A percentile compares a stretch with the other conserved stretches of the same genome.
These are phyloP conservation scores for Epinephelus moara DNA, from an alignment of 2,113 vertebrate species.

Conservation along the genomic window DNA sequence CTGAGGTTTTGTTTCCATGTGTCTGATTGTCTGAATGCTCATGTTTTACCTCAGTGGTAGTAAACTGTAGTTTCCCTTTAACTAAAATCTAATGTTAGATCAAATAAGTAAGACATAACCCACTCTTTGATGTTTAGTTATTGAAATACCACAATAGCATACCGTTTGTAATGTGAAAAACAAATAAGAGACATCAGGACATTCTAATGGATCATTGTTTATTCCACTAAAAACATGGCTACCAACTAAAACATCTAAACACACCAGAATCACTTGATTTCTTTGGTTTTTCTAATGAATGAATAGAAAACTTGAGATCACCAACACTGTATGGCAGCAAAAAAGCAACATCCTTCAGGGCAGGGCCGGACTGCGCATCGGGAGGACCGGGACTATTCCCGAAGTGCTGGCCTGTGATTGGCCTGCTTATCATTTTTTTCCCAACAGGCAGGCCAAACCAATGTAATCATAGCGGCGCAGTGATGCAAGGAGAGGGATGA, in stretches of 20 bases:
- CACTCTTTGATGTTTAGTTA: neutral
- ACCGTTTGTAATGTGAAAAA: neutral
- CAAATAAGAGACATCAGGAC: neutral
- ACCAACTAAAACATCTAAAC: neutral
- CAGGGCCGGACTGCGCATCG: too few relatives aligned
- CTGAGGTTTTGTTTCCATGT: neutral
- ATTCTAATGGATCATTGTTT: neutral
- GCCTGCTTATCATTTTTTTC: too few relatives aligned
- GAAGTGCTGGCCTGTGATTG: too few relatives aligned
- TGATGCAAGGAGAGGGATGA: too few relatives aligned
- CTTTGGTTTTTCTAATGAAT: neutral
- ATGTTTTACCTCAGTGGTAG: neutral
- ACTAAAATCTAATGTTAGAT: neutral
- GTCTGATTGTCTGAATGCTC: neutral
- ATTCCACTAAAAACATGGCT: neutral
- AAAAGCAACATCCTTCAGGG: neutral
- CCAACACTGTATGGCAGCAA: neutral
- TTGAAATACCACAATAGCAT: neutral
- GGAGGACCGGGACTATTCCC: too few relatives aligned
- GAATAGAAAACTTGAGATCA: neutral
- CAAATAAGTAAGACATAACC: neutral
- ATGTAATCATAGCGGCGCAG: too few relatives aligned
- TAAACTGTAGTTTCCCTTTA: neutral
- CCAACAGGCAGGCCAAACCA: too few relatives aligned
- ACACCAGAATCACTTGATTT: neutral